Base-by-base conservation (phyloP, 2,797 vertebrate genomes). In the Tapirus indicus region DNA sequence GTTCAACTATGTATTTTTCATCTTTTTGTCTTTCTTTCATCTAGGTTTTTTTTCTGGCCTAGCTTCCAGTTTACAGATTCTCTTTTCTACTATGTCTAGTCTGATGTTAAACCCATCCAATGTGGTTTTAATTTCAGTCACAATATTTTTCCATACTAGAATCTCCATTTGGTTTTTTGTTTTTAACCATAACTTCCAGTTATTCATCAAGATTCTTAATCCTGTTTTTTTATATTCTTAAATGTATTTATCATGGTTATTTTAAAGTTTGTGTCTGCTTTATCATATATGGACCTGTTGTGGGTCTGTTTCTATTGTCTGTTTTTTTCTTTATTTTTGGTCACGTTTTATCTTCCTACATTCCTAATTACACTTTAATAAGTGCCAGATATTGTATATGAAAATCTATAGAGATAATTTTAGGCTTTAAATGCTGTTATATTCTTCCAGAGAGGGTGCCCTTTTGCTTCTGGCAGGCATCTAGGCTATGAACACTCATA, bases 21-120 rank as follows among this genome's bases (percentile, higher is more conserved):
- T 56, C 58, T 38, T 82, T 62, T 58, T 32, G 23, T 83, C 60
- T 83, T 16, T 35, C 21, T 49, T 66, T 87, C 21, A 29, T 69
- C 56, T 82, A 49, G 14, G 14, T 7, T 66, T 83, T 92, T 60
- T 82, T 95, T 74, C 58, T 75, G 49, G 17, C 60, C n/a, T 60
- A 83, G 29, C n/a, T 95, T 95, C 35, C 47, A 93, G 20, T 77
- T 88, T 78, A 49, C 29, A 62, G 35, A 54, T 88, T 88, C 21
- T 69, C 78, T 69, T 35, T 83, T 71, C 20, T 32, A 13, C 13
- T 25, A 1, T 75, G 8, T 75, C 41, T 56, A 82, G 69, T 82
- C 47, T 58, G 69, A 21, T 1, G 12, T 49, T 88, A 91, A 91
- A 56, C 14, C 10, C 47, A 66, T 32, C 29, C 13, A 74, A 32